Evolutionary conservation across 2,888 invertebrate genomes (phyloP).

Genomic region (Watsonalla cultraria): DNA sequence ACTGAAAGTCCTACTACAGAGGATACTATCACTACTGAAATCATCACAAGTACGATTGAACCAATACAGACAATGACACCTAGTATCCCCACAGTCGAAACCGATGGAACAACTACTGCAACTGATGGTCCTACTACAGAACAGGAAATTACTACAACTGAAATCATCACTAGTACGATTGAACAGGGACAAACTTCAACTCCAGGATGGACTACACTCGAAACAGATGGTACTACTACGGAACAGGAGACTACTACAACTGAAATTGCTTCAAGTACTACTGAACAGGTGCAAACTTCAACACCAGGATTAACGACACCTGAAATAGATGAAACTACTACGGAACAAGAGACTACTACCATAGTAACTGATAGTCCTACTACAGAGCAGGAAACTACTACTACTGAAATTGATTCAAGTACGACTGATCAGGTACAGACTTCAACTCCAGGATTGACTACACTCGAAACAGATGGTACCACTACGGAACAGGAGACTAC

Average conservation of each 20-base stretch:
- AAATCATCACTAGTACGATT: neutral
- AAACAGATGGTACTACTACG: too few species aligned
- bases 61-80: neutral
- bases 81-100: too few species aligned
- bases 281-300: too few species aligned
- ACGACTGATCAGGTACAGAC: neutral
- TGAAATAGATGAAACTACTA: neutral
- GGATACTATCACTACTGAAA: neutral
- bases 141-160: neutral
- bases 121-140: too few species aligned
- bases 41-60: too few species aligned
- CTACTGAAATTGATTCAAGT: neutral
- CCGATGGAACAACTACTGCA: too few species aligned
- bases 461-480: neutral
- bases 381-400: too few species aligned
- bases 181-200: neutral
- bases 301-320: neutral
- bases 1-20: neutral
- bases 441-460: slow-evolving; percentile 3
- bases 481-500: neutral
- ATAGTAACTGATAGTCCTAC: too few species aligned
- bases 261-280: neutral
- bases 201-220: too few species aligned
- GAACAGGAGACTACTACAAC: too few species aligned
- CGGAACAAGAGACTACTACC: neutral